Evolutionary conservation across 2,113 vertebrate genomes (phyloP).

Genomic region (Heterotis niloticus): DNA sequence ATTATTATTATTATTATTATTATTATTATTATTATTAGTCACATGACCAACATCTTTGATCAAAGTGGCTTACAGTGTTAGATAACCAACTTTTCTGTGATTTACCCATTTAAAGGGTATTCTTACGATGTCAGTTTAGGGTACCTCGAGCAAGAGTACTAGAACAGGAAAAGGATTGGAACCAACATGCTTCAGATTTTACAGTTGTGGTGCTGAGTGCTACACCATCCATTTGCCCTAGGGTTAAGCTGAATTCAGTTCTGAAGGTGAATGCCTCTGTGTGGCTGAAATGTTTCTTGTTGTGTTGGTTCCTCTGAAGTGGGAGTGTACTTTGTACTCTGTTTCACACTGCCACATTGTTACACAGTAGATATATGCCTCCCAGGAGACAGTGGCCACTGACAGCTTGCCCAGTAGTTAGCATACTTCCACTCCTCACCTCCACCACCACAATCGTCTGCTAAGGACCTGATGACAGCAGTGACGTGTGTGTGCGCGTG

Average conservation of each 20-base stretch:
- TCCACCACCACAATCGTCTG: slow-evolving; percentile 27
- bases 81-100: too few relatives aligned
- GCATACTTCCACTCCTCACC: slow-evolving; percentile 9
- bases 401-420: slow-evolving; percentile 17
- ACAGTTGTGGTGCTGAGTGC: too few relatives aligned
- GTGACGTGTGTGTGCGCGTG: slow-evolving; percentile 32
- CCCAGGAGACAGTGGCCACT: not conserved
- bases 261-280: not conserved
- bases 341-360: not conserved
- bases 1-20: too few relatives aligned
- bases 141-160: too few relatives aligned
- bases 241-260: not conserved
- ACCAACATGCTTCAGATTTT: too few relatives aligned
- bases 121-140: too few relatives aligned
- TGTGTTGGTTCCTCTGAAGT: not conserved
- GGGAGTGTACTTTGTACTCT: not conserved
- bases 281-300: not conserved
- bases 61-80: too few relatives aligned
- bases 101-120: too few relatives aligned
- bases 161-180: too few relatives aligned
- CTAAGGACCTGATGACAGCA: slow-evolving; percentile 33
- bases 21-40: not conserved
- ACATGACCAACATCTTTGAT: too few relatives aligned
- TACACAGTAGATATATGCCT: not conserved
- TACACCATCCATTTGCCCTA: too few relatives aligned